Conservation (phyloP, 2,113 vertebrate species). For the Urocitellus parryii region DNA sequence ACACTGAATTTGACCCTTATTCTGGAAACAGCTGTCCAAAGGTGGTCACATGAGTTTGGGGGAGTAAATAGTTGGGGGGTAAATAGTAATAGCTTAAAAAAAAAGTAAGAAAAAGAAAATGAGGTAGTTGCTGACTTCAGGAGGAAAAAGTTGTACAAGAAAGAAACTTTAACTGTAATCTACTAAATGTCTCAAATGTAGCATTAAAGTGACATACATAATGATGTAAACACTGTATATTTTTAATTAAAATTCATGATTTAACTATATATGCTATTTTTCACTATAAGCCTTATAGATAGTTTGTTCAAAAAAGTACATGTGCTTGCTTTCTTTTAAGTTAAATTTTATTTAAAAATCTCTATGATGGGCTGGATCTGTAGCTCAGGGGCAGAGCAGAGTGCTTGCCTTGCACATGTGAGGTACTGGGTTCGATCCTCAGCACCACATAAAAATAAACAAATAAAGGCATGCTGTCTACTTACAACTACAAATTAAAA, state of each 20-base stretch:
- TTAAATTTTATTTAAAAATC: constrained; percentile 17
- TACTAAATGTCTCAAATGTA: neutral
- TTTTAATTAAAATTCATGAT: constrained; percentile 12
- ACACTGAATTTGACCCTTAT: neutral
- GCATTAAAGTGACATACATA: neutral
- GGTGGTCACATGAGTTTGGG: neutral
- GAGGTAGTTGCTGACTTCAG: neutral
- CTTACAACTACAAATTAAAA: neutral
- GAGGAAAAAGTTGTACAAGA: neutral
- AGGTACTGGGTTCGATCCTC: no score
- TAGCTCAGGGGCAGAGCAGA: no score
- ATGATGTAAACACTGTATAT: neutral
- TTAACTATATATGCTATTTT: neutral
- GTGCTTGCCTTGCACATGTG: no score
- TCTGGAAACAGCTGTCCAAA: neutral
- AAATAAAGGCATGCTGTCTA: no score
- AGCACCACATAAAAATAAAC: no score
- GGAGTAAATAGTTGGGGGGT: neutral
- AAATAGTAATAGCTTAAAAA: neutral
- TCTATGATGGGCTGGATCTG: neutral
- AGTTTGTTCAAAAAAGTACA: neutral
- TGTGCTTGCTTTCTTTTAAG: neutral
- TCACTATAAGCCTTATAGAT: neutral
- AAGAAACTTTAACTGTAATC: neutral
- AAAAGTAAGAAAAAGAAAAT: neutral